Base-by-base conservation (phyloP, 2,113 vertebrate genomes). In the Asarcornis scutulata region DNA sequence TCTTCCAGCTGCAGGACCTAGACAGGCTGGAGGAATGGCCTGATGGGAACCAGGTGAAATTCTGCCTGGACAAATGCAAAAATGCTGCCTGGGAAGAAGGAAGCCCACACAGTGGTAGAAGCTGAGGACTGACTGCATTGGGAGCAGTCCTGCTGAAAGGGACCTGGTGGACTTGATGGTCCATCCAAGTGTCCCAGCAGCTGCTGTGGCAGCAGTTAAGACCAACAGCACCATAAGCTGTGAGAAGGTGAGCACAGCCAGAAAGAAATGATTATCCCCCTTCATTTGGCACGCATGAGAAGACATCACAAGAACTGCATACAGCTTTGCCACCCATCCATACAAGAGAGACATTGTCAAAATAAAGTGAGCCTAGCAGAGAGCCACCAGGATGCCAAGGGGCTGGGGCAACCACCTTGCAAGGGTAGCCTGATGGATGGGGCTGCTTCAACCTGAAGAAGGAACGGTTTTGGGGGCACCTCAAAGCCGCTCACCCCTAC, bases 51-150 rank as follows among this genome's bases (percentile, higher is more conserved):
- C 0, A 0, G 62, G 36, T 34, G 22, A 91, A 87, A 89, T 72
- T 87, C 74, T 85, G 12, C 27, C 38, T 91, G 90, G 46, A 73
- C 22, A 89, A 79, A 76, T 25, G 29, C 20, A 82, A 79, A 76
- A 96, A 68, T 58, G 50, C 31, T 90, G 23, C 44, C n/a, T 40
- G 26, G 11, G 23, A 42, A 67, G 17, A 72, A 69, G 79, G 58
- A 52, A 83, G 29, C 7, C 34, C 10, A 7, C 53, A 55, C 5
- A 40, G 29, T 27, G 13, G 23, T 31, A 36, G 7, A 42, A 82
- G 21, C 7, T 53, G n/a, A 68, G 55, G 15, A 40, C 1, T 34
- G 63, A 55, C 8, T 17, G 29, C 9, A 6, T 38, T n/a, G 11
- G 29, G 15, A 78, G 42, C 10, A 53, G 25, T 36, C 29, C 42